Conservation (phyloP, 1,140 invertebrate genomes). For the Halesus radiatus region DNA sequence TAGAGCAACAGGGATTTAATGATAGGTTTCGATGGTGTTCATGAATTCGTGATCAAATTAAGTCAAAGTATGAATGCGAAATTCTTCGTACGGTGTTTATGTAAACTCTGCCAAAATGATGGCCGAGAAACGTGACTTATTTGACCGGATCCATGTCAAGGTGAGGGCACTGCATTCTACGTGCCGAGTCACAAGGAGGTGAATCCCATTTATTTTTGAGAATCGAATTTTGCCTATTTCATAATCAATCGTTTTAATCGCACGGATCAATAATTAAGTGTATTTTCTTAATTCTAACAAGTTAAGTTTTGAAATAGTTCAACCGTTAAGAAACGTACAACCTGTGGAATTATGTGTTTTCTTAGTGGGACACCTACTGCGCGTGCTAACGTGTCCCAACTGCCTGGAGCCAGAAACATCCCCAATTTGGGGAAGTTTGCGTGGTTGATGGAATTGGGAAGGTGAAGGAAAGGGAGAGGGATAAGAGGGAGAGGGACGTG, state of each 20-base stretch:
- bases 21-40: no score
- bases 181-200: background rate
- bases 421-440: no score
- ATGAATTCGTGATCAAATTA: conserved; percentile 21
- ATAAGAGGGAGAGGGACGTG: no score
- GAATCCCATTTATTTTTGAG: background rate
- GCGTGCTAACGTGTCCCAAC: no score
- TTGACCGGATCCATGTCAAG: conserved; percentile 17
- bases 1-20: no score
- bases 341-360: background rate
- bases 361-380: background rate
- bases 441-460: no score
- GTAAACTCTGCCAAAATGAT: conserved; percentile 5
- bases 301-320: background rate
- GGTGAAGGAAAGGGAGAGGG: no score
- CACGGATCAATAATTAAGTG: background rate
- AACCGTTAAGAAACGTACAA: background rate
- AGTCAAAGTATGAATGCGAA: conserved; percentile 17
- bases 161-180: conserved; percentile 10
- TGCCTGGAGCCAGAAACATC: no score
- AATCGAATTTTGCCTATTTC: background rate
- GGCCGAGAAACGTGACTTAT: conserved; percentile 12
- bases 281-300: background rate
- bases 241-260: background rate
- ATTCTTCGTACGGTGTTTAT: background rate